These are phyloP conservation scores for Chaetodon trifasciatus DNA, from an alignment of 2,797 vertebrate genomes.

Conservation along the genomic window DNA sequence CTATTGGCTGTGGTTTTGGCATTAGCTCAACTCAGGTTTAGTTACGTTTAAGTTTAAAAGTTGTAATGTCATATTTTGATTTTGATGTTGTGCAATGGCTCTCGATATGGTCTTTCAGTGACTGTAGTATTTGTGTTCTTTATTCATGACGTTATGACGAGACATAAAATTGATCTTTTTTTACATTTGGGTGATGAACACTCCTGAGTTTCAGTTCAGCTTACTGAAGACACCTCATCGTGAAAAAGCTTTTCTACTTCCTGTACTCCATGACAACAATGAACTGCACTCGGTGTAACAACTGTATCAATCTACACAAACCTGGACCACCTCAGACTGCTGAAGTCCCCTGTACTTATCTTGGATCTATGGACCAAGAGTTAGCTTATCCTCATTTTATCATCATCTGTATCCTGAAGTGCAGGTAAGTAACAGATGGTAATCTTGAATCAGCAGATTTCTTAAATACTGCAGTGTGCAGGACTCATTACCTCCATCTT, in stretches of 20 bases:
- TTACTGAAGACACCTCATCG: not conserved
- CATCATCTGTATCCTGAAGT: not conserved
- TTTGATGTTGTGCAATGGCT: too few species aligned
- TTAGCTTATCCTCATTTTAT: not conserved
- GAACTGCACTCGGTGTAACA: too few species aligned
- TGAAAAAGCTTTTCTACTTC: not conserved
- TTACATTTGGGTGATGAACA: not conserved
- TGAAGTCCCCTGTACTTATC: not conserved
- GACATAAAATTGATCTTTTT: not conserved
- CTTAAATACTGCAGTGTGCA: not conserved
- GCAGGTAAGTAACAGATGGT: not conserved
- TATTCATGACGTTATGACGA: too few species aligned
- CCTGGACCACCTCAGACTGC: too few species aligned
- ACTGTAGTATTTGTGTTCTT: too few species aligned
- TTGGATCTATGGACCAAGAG: too few species aligned
- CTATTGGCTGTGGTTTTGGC: too few species aligned
- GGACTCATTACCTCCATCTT: not conserved
- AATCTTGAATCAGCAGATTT: not conserved
- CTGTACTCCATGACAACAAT: too few species aligned
- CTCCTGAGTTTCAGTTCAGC: not conserved
- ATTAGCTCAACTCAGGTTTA: too few species aligned
- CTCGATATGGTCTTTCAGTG: too few species aligned
- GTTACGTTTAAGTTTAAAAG: too few species aligned
- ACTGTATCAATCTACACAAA: not conserved
- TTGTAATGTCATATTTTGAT: too few species aligned